phyloP scores from a whole-genome alignment of 2,888 invertebrate species.

The Limnephilus marmoratus region DNA sequence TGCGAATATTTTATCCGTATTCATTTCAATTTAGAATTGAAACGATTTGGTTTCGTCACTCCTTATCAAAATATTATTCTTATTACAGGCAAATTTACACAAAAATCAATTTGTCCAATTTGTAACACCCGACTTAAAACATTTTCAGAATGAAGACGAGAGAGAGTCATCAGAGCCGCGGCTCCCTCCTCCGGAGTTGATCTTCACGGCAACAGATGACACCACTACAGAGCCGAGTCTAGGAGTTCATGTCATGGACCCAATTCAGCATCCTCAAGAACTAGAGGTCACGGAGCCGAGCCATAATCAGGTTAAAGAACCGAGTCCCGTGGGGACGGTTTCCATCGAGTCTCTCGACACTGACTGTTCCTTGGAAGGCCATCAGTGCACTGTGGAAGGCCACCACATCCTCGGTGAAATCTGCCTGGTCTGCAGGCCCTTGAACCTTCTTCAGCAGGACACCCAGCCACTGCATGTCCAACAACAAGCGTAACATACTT shows the following conservation, averaged over 20 bases:
- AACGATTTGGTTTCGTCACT: background rate
- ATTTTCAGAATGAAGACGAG: conserved; percentile 64
- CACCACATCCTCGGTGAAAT: conserved; percentile 63
- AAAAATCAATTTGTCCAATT: background rate
- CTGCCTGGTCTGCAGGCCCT: conserved; percentile 61
- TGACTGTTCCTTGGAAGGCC: conserved; percentile 7
- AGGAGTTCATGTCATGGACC: background rate
- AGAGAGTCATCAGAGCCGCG: conserved; percentile 46
- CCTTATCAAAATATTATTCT: background rate
- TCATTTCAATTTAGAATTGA: background rate
- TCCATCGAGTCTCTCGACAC: background rate
- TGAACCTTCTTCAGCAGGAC: conserved; percentile 70
- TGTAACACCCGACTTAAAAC: background rate
- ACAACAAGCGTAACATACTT: conserved; percentile 59
- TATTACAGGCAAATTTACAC: background rate
- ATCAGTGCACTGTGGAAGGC: conserved; percentile 57
- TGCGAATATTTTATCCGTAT: background rate
- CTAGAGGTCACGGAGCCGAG: background rate
- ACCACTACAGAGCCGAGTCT: background rate
- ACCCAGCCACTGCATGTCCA: conserved; percentile 67
- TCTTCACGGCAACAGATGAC: background rate
- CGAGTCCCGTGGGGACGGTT: conserved; percentile 16
- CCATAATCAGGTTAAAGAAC: background rate
- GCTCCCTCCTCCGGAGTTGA: conserved; percentile 14
- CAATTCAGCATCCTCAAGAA: background rate